Evolutionary conservation across 2,113 vertebrate species (phyloP).

Genomic region (Prietella phreatophila): DNA sequence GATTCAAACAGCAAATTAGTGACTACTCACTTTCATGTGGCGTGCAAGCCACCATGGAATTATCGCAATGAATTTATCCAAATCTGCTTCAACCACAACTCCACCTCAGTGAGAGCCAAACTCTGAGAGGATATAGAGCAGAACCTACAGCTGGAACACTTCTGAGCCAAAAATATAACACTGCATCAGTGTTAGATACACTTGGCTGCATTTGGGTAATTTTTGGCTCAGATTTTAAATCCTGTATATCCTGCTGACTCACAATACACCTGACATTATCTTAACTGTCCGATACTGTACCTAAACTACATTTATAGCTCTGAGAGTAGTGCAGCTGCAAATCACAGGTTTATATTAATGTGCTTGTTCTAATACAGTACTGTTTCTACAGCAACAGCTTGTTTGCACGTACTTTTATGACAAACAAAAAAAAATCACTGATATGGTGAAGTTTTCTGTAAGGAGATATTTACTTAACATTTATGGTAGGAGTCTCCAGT

Average conservation of each 20-base stretch:
- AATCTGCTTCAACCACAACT: background rate
- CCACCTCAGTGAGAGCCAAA: background rate
- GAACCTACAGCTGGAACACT: slow-evolving; percentile 14
- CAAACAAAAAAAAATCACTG: background rate
- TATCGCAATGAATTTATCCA: slow-evolving; percentile 7
- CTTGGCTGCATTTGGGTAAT: slow-evolving; percentile 18
- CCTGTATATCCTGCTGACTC: background rate
- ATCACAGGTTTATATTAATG: background rate
- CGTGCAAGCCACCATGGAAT: background rate
- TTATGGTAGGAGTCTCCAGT: too few species aligned
- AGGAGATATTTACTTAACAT: too few species aligned
- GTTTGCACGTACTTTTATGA: background rate
- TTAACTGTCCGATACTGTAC: background rate
- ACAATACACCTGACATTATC: background rate
- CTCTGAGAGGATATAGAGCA: slow-evolving; percentile 15
- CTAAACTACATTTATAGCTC: background rate
- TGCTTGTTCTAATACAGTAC: background rate
- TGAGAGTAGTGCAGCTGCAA: background rate
- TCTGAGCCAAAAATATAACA: slow-evolving; percentile 12
- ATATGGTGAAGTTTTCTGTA: background rate
- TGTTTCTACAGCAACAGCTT: background rate
- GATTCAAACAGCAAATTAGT: background rate
- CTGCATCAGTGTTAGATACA: slow-evolving; percentile 9
- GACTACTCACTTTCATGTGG: background rate
- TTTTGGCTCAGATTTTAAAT: slow-evolving; percentile 23